Evolutionary conservation across 2,113 vertebrate species (phyloP).

Genomic region (Mellivora capensis): DNA sequence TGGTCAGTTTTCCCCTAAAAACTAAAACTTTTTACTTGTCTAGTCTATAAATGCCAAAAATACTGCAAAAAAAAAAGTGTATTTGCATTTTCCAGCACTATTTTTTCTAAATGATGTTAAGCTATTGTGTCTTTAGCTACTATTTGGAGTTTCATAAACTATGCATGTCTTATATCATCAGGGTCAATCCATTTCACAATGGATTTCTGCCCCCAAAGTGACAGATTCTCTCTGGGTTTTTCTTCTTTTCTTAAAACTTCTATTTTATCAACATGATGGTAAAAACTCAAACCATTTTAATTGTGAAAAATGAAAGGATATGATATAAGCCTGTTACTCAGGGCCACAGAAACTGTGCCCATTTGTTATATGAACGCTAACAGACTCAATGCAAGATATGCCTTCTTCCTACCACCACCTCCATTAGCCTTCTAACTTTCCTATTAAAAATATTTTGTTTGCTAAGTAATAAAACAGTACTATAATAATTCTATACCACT

Average conservation of each 20-base stretch:
- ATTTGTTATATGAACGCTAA: background rate
- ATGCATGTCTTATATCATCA: background rate
- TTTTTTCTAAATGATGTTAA: background rate
- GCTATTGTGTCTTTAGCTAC: background rate
- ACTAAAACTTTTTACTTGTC: background rate
- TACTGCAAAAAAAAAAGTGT: background rate
- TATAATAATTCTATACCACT: background rate
- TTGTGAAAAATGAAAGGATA: background rate
- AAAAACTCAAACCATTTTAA: background rate
- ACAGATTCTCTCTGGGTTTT: background rate
- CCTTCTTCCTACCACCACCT: background rate
- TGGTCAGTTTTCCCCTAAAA: background rate
- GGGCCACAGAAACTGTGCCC: background rate
- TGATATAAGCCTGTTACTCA: background rate
- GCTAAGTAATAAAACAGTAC: background rate
- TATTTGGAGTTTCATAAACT: background rate
- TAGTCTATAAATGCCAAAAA: constrained; percentile 5
- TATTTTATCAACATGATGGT: background rate
- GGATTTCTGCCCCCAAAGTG: background rate
- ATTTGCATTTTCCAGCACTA: background rate
- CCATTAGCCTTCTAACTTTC: background rate
- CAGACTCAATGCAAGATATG: background rate
- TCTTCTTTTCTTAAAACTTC: constrained; percentile 8
- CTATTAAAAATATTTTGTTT: background rate
- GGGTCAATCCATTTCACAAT: background rate